Base-by-base conservation (phyloP, 2,797 vertebrate species). In the Hoplostethus atlanticus region DNA sequence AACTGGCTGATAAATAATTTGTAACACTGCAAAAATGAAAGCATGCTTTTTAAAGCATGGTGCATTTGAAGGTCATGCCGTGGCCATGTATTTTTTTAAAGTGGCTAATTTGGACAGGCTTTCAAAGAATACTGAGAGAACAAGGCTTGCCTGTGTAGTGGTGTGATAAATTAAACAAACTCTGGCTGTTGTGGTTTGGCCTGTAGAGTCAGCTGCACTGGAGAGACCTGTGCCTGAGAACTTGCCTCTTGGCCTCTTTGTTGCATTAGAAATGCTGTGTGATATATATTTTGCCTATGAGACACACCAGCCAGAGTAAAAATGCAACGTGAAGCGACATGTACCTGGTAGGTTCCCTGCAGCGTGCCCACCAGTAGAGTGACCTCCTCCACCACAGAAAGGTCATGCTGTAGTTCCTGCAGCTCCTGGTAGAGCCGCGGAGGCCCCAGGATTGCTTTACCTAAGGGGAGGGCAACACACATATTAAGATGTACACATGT, bases 381-480 rank as follows among this genome's bases (percentile, higher is more conserved):
- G 78, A 99, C 97, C 87, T 98, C 96, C 74, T 98, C 96, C 76
- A 99, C 97, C 48, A 99, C 96, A 0, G 94, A 96, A 73, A 99
- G 93, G 88, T 99, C 98, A 50, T 98, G 96, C 68, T 98, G 97
- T 17, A 99, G 92, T 60, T 98, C 97, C 92, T 98, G 97, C 21
- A 99, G 96, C 85, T 99, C 97, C 89, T 98, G 97, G 93, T 97
- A 99, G 44, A 99, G 96, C n/a, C 96, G 94, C 0, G 97, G 97
- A 0, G 97, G 98, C 1, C 97, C 97, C 85, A 98, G 88, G 71
- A 96, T 94, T 7, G 96, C 94, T 90, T 96, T 98, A 71, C 94
- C 95, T 95, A 54, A 52, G 57, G 71, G 15, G 30, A 0, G 10
- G 48, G 15, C 3, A 36, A 61, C 50, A 75, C 25, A 66, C 8